Percentiles rank a stretch among this genome's conserved stretches.
These are phyloP conservation scores for Lamellibrachia luymesi DNA, from an alignment of 1,140 invertebrate species.

Conservation along the genomic window DNA sequence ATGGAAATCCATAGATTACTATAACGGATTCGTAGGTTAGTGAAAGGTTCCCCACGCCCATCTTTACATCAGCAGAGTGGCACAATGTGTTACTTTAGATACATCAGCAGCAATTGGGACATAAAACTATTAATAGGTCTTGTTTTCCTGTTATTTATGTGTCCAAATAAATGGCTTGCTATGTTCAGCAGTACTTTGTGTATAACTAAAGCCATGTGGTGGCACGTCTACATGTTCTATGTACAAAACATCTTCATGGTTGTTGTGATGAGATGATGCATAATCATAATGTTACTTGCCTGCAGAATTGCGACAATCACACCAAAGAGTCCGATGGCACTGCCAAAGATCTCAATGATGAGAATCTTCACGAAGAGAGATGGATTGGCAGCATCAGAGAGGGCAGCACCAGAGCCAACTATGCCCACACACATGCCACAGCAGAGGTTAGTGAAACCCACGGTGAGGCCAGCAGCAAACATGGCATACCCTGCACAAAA, in stretches of 20 bases:
- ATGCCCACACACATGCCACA: slow-evolving; percentile 95
- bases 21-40: no score
- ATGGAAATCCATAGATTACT: no score
- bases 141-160: neutral
- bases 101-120: neutral
- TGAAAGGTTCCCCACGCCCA: no score
- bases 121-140: neutral
- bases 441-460: slow-evolving; percentile 90
- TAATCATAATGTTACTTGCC: slow-evolving; percentile 57
- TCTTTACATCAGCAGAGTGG: no score
- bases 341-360: slow-evolving; percentile 97
- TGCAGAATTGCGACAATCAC: slow-evolving; percentile 97
- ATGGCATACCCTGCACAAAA: slow-evolving; percentile 77
- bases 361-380: slow-evolving; percentile 95
- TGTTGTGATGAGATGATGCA: neutral
- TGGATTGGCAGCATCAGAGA: slow-evolving; percentile 93
- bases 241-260: neutral
- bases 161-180: neutral
- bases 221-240: neutral
- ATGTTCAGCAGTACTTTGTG: neutral
- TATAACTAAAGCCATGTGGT: neutral
- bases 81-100: no score
- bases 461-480: slow-evolving; percentile 92
- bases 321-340: slow-evolving; percentile 95
- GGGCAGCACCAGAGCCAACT: slow-evolving; percentile 90